Percentiles rank a stretch among this genome's conserved stretches.
Evolutionary conservation across 2,113 vertebrate genomes (phyloP).

Genomic region (Pseudorasbora parva): DNA sequence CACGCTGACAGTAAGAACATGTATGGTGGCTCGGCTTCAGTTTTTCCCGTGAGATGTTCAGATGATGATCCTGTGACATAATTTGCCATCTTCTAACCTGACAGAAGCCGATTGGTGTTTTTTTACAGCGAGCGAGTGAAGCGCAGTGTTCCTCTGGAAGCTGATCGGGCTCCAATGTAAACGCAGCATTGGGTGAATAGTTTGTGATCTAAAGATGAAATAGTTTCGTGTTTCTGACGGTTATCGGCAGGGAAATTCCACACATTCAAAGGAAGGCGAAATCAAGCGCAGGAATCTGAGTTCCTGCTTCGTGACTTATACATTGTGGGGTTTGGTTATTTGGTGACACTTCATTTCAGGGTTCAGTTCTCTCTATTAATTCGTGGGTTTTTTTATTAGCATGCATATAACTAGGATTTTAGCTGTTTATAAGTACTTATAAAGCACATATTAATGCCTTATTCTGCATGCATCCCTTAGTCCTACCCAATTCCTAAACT

Average conservation of each 20-base stretch:
- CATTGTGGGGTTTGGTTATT: too few species aligned
- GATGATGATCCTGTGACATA: background rate
- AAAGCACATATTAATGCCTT: too few species aligned
- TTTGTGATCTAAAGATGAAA: conserved; percentile 64
- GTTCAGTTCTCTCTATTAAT: too few species aligned
- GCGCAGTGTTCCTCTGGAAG: background rate
- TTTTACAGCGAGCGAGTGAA: background rate
- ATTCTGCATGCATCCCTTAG: too few species aligned
- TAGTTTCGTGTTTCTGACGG: conserved; percentile 60
- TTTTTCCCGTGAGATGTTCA: background rate
- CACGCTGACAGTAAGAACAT: background rate
- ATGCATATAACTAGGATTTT: too few species aligned
- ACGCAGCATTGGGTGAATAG: background rate
- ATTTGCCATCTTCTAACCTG: background rate
- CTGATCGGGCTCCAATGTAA: background rate
- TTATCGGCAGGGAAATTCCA: conserved; percentile 52
- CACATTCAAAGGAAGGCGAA: conserved; percentile 52
- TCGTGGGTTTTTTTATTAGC: too few species aligned
- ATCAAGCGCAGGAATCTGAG: background rate
- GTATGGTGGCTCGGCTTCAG: background rate
- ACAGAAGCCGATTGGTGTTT: background rate
- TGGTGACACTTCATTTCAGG: too few species aligned
- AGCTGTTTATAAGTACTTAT: too few species aligned
- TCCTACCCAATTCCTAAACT: too few species aligned
- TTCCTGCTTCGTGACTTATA: background rate